Evolutionary conservation across 30 jellyfish, hydroid and myxozoan species (phyloP).

Genomic region (Aurelia aurita complex sp. Pacific): DNA sequence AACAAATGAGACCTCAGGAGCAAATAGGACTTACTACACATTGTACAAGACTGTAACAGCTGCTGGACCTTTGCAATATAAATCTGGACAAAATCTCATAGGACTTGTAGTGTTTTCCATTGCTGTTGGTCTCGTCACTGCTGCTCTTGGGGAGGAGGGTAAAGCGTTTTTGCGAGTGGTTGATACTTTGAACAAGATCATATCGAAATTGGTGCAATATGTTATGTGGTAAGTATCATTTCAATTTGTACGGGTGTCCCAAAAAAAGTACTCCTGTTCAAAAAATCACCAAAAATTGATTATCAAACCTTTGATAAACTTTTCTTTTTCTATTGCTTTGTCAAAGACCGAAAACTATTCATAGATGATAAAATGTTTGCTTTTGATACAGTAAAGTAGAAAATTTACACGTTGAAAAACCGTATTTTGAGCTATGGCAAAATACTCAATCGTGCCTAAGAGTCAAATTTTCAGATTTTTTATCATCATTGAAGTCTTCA

Average conservation of each 20-base stretch:
- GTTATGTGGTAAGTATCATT: conserved; percentile 69
- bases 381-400: too few relatives aligned
- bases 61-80: conserved; percentile 54
- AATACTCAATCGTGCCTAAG: too few relatives aligned
- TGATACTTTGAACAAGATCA: conserved; percentile 48
- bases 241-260: neutral
- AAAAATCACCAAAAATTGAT: neutral
- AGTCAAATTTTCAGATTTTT: too few relatives aligned
- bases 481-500: too few relatives aligned
- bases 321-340: too few relatives aligned
- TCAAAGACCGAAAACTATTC: too few relatives aligned
- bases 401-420: too few relatives aligned
- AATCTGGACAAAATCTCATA: conserved; percentile 68
- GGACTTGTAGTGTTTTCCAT: conserved; percentile 75
- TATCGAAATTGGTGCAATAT: conserved; percentile 59
- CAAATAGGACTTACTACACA: conserved; percentile 36
- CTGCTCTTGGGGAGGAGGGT: conserved; percentile 58
- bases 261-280: too few relatives aligned
- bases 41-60: conserved; percentile 18
- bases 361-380: too few relatives aligned
- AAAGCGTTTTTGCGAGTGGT: conserved; percentile 35
- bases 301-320: neutral
- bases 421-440: too few relatives aligned
- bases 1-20: conserved; percentile 9
- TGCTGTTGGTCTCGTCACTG: conserved; percentile 76